Percentiles rank a stretch among this genome's conserved stretches.
phyloP scores from a whole-genome alignment of 2,888 invertebrate genomes.

The Digitonthophagus gazella region DNA sequence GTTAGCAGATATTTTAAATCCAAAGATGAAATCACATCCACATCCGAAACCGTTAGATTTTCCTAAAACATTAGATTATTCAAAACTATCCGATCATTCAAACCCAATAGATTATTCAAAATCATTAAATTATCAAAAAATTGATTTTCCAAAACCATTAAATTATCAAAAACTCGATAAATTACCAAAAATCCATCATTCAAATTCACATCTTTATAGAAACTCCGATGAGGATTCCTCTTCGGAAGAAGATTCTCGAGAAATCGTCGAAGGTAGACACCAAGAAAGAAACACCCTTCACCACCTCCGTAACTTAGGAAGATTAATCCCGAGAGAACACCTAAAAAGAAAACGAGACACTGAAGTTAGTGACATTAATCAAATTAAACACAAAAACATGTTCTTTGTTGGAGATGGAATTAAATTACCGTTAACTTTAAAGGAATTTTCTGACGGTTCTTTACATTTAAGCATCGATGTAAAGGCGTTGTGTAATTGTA shows the following conservation, averaged over 20 bases:
- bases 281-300: neutral
- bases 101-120: too few species aligned
- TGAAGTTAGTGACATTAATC: too few species aligned
- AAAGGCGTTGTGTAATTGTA: conserved; percentile 45
- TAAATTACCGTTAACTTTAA: conserved; percentile 46
- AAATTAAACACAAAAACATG: conserved; percentile 31
- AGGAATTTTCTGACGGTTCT: conserved; percentile 42
- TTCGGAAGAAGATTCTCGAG: neutral
- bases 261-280: neutral
- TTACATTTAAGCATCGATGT: conserved; percentile 47
- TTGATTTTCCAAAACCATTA: neutral
- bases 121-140: too few species aligned
- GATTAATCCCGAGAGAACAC: conserved; percentile 19
- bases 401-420: conserved; percentile 47
- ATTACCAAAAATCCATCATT: neutral
- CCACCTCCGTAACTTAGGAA: conserved; percentile 19
- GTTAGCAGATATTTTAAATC: neutral
- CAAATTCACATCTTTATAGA: neutral
- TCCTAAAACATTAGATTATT: too few species aligned
- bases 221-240: neutral
- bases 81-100: too few species aligned
- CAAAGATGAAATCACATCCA: neutral
- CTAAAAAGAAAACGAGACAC: conserved; percentile 29
- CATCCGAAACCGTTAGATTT: neutral
- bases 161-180: neutral